Evolutionary conservation across 2,113 vertebrate genomes (phyloP), one percentile per base, ranked within the genome.

Genomic region (Kryptolebias marmoratus): DNA sequence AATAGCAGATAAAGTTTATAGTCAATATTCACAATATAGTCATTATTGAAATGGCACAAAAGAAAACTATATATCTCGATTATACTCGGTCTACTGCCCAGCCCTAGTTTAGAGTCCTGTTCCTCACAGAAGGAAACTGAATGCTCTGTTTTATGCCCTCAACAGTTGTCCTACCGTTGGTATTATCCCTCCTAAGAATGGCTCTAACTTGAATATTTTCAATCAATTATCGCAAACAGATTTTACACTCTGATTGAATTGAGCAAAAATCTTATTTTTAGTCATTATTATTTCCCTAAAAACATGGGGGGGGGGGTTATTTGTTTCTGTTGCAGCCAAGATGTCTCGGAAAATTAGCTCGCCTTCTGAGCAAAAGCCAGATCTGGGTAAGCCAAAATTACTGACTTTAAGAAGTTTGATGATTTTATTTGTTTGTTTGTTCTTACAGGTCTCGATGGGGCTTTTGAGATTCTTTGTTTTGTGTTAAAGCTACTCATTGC

Each of bases 261-360:
- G 1, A 56, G 28, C 16, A 48, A 0, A 2, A 42, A 48, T 14
- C 47, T 22, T 48, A 13, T 44, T 79, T 73, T 58, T 52, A 71
- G 63, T 13, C 28, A 2, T 48, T 32, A 22, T 50, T 75, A 6
- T 75, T 71, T 68, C 48, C 60, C 65, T 50, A 10, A 30, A 58
- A 77, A 81, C 87, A 64, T 61, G 1, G 39, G 7, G 42, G 71
- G 39, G 7, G 42, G 71, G 64, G 64, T 36, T 89, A 56, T 92
- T 79, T 94, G 82, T 93, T 89, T 93, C 85, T 93, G 81, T 94
- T 94, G 83, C 96, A 99, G 98, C 98, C 89, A 99, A 96, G 95
- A 97, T 98, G 95, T 99, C 98, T 90, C 95, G 97, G 93, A 99
- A 98, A 95, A 95, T 99, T 95, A 98, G 94, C 94, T 95, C 96